Evolutionary conservation across 2,888 invertebrate genomes (phyloP).

Genomic region (Sipunculus nudus): DNA sequence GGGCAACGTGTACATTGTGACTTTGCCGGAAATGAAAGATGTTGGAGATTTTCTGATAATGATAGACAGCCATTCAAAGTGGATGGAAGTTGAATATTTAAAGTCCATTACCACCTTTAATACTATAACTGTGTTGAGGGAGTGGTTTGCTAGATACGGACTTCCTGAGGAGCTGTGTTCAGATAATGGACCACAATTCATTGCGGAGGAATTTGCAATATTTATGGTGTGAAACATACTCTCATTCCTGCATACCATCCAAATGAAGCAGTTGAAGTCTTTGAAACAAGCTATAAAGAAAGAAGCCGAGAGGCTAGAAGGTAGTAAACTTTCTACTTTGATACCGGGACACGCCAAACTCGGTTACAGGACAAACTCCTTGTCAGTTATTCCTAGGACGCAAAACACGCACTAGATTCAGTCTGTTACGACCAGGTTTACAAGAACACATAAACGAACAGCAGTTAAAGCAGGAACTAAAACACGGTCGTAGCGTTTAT

Average conservation of each 20-base stretch:
- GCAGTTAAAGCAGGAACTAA: too few species aligned
- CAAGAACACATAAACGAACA: background rate
- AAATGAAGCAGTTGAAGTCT: too few species aligned
- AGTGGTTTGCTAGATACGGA: constrained; percentile 5
- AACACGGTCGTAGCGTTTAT: too few species aligned
- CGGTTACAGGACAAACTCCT: too few species aligned
- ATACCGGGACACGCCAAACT: constrained; percentile 3
- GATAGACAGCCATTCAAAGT: background rate
- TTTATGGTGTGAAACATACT: too few species aligned
- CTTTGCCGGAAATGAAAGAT: too few species aligned
- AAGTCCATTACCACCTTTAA: background rate
- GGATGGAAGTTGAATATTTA: too few species aligned
- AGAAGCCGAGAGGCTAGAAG: background rate
- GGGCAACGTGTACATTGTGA: background rate
- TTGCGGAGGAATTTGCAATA: too few species aligned
- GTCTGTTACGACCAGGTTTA: background rate
- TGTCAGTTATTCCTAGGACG: too few species aligned
- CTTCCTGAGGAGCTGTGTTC: background rate
- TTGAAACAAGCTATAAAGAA: constrained; percentile 3
- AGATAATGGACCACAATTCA: constrained; percentile 9
- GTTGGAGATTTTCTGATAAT: too few species aligned
- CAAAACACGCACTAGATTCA: too few species aligned
- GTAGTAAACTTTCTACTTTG: constrained; percentile 2
- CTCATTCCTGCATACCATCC: too few species aligned
- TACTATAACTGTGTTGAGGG: background rate